Evolutionary conservation across 2,113 vertebrate species (phyloP), one percentile per base, ranked within the genome.

Genomic region (Epinephelus lanceolatus): DNA sequence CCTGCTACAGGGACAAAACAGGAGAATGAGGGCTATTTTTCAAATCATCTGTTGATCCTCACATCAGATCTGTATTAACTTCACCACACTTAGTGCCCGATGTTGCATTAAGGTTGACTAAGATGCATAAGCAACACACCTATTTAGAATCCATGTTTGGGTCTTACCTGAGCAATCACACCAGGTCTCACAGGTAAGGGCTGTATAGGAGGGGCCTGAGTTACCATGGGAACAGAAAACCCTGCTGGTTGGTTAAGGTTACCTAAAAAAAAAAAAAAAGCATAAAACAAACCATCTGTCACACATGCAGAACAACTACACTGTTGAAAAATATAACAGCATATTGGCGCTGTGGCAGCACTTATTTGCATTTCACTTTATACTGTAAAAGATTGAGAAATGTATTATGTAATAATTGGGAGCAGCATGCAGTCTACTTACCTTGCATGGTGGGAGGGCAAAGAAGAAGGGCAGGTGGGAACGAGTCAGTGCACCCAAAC

Each of bases 381-480:
- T n/a, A 37, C 2, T 45, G 11, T 12, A 57, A 59, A 42, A 59
- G 25, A 59, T 1, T 37, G 33, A 37, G 33, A 37, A 37, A 37
- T 37, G 30, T 30, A 30, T 49, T 0, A 3, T 18, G 30, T 25
- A 12, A 65, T 40, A 21, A 27, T n/a, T 71, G 19, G 13, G 33
- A 23, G 15, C 15, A 45, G 18, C 5, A 6, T 33, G 25, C 10
- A n/a, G 61, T 30, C 3, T 23, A 15, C 23, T 12, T 95, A 99
- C 98, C 98, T 98, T 98, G 98, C 91, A 99, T 94, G 90, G 96
- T 40, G 52, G 97, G 97, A 71, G 98, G 98, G 78, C 97, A 99
- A 71, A 99, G 97, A 78, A 99, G 97, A 80, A 99, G 87, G 1
- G 97, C 96, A 85, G 99, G 97, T 51, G 98, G 98, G 91, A 99